phyloP scores from a whole-genome alignment of 2,888 invertebrate species.

The Lithophane ornitopus region DNA sequence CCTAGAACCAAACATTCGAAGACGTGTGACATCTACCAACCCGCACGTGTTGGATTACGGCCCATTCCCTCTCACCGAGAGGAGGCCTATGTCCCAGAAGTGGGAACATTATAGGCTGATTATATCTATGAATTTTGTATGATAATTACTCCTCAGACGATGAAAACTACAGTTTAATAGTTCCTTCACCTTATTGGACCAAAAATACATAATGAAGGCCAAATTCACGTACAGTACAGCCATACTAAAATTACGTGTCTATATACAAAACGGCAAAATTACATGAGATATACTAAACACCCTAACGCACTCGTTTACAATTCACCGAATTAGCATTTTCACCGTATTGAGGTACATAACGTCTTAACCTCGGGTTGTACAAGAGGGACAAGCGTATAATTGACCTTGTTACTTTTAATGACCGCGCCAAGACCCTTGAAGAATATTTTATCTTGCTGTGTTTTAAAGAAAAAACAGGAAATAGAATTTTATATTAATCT shows the following conservation, averaged over 20 bases:
- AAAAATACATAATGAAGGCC: background rate
- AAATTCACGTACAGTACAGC: background rate
- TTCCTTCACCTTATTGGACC: background rate
- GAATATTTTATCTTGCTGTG: background rate
- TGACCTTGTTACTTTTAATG: conserved; percentile 21
- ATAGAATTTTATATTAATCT: background rate
- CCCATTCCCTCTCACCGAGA: too few relatives aligned
- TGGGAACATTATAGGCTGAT: too few relatives aligned
- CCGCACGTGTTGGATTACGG: too few relatives aligned
- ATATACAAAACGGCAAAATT: background rate
- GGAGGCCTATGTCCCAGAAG: too few relatives aligned
- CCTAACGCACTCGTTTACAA: background rate
- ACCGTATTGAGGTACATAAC: background rate
- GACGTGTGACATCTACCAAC: too few relatives aligned
- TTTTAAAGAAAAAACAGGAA: background rate
- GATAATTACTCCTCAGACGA: too few relatives aligned
- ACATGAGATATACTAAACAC: background rate
- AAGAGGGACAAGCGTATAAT: background rate
- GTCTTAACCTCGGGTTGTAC: background rate
- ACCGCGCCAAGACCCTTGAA: background rate
- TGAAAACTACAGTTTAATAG: too few relatives aligned
- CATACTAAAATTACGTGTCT: background rate
- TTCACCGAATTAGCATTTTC: conserved; percentile 28
- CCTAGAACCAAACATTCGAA: too few relatives aligned
- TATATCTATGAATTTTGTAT: too few relatives aligned